These are phyloP conservation scores for Stenolophus ochropezus DNA, from an alignment of 2,888 invertebrate genomes.

Conservation along the genomic window DNA sequence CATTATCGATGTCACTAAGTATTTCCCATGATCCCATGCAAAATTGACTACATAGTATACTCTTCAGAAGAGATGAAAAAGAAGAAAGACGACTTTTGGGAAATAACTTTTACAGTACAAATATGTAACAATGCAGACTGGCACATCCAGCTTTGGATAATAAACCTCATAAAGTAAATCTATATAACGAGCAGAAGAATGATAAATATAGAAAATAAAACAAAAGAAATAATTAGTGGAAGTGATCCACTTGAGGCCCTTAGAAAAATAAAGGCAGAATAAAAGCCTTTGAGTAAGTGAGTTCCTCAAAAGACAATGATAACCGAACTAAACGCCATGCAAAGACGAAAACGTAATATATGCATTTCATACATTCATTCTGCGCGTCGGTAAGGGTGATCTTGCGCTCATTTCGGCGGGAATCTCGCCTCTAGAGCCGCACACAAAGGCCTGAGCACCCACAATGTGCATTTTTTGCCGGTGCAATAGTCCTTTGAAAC, in stretches of 20 bases:
- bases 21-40: no score
- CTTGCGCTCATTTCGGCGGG: background rate
- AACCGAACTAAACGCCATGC: conserved; percentile 46
- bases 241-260: background rate
- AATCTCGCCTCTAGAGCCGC: conserved; percentile 15
- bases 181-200: background rate
- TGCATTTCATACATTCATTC: conserved; percentile 43
- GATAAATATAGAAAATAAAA: background rate
- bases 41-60: no score
- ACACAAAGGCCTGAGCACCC: conserved; percentile 57
- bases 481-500: conserved; percentile 64
- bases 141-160: no score
- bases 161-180: no score
- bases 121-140: no score
- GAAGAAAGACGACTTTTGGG: no score
- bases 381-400: conserved; percentile 14
- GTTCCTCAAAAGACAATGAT: conserved; percentile 52
- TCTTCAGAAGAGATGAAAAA: no score
- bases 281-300: conserved; percentile 38
- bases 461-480: conserved; percentile 59
- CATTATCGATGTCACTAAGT: no score
- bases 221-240: background rate
- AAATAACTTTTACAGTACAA: no score
- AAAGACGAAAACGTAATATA: conserved; percentile 53
- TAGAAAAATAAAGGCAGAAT: conserved; percentile 11